Percentiles rank a stretch among this genome's conserved stretches.
phyloP scores from a whole-genome alignment of 2,797 vertebrate species.

The Sebastes trivittatus region DNA sequence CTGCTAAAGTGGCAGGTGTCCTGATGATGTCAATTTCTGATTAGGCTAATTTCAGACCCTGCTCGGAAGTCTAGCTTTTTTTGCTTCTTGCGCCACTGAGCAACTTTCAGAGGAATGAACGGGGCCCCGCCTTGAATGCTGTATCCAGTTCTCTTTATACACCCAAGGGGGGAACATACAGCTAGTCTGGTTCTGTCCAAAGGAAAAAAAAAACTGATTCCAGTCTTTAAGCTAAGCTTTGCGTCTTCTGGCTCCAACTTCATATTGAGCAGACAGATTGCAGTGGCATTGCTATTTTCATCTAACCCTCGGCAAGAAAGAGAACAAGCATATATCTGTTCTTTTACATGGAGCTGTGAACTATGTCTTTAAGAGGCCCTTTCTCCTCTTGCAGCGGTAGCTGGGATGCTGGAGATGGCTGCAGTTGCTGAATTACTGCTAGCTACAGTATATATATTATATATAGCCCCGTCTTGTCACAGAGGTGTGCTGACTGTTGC shows the following conservation, averaged over 20 bases:
- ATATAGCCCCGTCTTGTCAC: conserved; percentile 61
- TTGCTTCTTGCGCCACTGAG: too few relatives aligned
- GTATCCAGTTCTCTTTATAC: too few relatives aligned
- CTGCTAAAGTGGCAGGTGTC: too few relatives aligned
- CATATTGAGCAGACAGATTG: neutral
- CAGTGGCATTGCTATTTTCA: neutral
- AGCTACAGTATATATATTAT: conserved; percentile 20
- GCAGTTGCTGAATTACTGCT: conserved; percentile 44
- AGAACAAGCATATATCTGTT: neutral
- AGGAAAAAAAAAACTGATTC: too few relatives aligned
- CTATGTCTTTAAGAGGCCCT: conserved; percentile 39
- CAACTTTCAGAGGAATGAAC: too few relatives aligned
- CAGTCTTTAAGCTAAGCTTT: neutral
- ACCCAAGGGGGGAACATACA: neutral
- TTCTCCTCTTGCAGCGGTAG: conserved; percentile 13
- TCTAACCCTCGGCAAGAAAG: neutral
- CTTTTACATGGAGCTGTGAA: neutral
- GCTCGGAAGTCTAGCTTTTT: too few relatives aligned
- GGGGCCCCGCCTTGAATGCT: too few relatives aligned
- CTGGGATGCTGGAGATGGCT: conserved; percentile 34
- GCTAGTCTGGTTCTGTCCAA: too few relatives aligned
- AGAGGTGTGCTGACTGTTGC: conserved; percentile 63
- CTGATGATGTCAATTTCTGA: too few relatives aligned
- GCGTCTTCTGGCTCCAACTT: neutral
- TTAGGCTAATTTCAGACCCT: too few relatives aligned